These are phyloP conservation scores for Notarius lentiginosus DNA, from an alignment of 2,113 vertebrate species.

Conservation along the genomic window DNA sequence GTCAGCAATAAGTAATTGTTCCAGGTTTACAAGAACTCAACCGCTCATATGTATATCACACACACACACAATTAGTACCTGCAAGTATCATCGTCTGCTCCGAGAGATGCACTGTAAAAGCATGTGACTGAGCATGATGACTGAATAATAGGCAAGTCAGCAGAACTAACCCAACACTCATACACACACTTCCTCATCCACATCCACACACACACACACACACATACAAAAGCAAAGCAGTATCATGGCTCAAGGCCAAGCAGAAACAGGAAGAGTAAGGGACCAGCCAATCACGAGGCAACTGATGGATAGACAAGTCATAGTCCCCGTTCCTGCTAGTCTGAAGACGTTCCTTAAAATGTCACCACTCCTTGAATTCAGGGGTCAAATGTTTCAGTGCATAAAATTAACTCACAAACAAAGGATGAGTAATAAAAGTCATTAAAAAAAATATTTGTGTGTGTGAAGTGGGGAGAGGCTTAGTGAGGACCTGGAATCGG, in stretches of 20 bases:
- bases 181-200: conserved; percentile 23
- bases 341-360: not conserved
- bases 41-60: conserved; percentile 19
- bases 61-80: conserved; percentile 40
- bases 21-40: conserved; percentile 26
- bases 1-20: conserved; percentile 41
- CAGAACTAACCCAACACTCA: conserved; percentile 48
- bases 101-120: conserved; percentile 18
- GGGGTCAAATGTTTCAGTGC: not conserved
- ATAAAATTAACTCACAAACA: not conserved
- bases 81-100: conserved; percentile 45
- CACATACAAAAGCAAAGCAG: conserved; percentile 47
- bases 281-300: conserved; percentile 40
- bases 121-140: conserved; percentile 51
- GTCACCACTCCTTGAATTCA: not conserved
- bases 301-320: conserved; percentile 23
- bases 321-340: not conserved
- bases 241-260: conserved; percentile 42
- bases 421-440: not conserved
- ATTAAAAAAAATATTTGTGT: not conserved
- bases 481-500: not conserved
- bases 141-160: conserved; percentile 54
- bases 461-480: not conserved
- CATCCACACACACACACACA: conserved; percentile 43
- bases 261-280: conserved; percentile 46